Conservation (phyloP, 1,140 invertebrate genomes). For the Lutraria rhynchaena region DNA sequence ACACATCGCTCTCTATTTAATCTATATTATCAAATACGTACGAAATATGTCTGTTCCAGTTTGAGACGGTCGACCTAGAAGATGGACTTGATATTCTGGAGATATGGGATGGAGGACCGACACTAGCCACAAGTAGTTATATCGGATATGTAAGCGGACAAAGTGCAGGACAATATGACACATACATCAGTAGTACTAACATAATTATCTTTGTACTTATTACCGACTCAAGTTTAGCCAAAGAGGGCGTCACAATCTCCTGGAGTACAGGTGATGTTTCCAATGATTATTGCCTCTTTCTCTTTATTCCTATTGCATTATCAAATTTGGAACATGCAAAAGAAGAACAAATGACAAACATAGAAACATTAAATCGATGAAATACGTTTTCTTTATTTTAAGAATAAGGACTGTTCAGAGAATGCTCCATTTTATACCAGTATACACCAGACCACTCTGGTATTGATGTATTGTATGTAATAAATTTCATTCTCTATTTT, state of each 20-base stretch:
- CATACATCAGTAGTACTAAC: constrained; percentile 30
- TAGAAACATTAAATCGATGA: too few relatives aligned
- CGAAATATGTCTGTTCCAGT: constrained; percentile 8
- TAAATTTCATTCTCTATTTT: too few relatives aligned
- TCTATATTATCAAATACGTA: background rate
- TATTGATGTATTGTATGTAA: too few relatives aligned
- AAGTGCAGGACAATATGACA: background rate
- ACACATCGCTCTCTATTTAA: too few relatives aligned
- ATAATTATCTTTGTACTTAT: constrained; percentile 7
- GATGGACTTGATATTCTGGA: constrained; percentile 39
- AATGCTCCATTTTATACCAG: too few relatives aligned
- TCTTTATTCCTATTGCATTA: background rate
- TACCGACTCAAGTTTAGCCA: constrained; percentile 18
- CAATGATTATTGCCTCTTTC: background rate
- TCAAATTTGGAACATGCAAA: background rate
- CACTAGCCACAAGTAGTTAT: constrained; percentile 2
- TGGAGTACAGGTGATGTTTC: constrained; percentile 38
- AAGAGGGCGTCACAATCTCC: constrained; percentile 13
- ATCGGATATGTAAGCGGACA: constrained; percentile 14
- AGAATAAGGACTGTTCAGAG: too few relatives aligned
- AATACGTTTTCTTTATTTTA: too few relatives aligned
- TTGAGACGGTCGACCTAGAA: constrained; percentile 10
- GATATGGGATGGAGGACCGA: constrained; percentile 48
- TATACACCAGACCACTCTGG: too few relatives aligned
- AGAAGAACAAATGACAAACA: too few relatives aligned